phyloP scores from a whole-genome alignment of 2,888 invertebrate species.

The Steromphala cineraria region DNA sequence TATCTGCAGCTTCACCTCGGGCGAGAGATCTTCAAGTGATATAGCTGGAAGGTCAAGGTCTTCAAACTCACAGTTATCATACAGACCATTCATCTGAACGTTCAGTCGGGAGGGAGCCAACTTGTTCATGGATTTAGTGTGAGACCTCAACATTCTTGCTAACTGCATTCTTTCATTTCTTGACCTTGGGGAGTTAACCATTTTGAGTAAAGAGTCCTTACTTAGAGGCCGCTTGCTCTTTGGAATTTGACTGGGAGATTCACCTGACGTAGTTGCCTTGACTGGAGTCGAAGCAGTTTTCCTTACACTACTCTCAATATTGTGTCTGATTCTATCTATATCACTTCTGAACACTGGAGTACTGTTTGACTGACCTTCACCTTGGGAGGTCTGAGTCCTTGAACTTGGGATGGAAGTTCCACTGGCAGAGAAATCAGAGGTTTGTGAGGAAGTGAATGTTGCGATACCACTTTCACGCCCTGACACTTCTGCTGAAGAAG shows the following conservation, averaged over 20 bases:
- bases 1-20: conserved; percentile 57
- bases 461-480: not conserved
- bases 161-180: conserved; percentile 57
- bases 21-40: conserved; percentile 53
- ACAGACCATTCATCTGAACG: conserved; percentile 51
- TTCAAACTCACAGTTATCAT: conserved; percentile 37
- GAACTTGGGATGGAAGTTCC: not conserved
- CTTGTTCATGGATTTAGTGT: conserved; percentile 49
- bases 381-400: not conserved
- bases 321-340: conserved; percentile 34
- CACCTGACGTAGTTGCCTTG: not conserved
- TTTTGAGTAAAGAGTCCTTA: conserved; percentile 53
- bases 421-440: not conserved
- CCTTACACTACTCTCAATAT: conserved; percentile 50
- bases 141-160: conserved; percentile 55
- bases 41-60: conserved; percentile 32
- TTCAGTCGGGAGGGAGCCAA: conserved; percentile 54
- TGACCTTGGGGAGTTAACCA: conserved; percentile 67
- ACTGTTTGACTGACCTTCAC: not conserved
- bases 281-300: not conserved
- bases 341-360: conserved; percentile 10
- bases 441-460: not conserved
- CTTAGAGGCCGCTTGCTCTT: conserved; percentile 14
- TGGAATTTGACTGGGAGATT: not conserved
- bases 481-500: not conserved